Base-by-base conservation (phyloP, 2,888 invertebrate genomes). In the Schizaphis graminum region DNA sequence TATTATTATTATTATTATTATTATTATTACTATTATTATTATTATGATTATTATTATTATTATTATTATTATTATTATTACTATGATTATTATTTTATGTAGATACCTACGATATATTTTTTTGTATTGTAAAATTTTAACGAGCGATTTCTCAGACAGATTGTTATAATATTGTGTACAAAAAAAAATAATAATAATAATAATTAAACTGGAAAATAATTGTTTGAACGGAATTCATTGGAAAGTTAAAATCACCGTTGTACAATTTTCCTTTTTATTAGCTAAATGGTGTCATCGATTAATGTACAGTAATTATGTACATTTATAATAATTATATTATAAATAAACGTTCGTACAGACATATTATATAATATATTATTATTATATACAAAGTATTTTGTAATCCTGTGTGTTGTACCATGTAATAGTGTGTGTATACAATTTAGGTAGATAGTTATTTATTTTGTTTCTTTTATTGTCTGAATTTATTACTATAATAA, bases 71-170 rank as follows among this genome's bases (percentile, higher is more conserved):
- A 44, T 44, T 44, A 44, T 44, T 44, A 44, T 44, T 84, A 86
- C 35, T 86, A 61, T 16, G 13, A n/a, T 47, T 86, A 57, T 91
- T 86, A 57, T 86, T 91, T 47, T 77, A 41, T 89, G 88, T 92
- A 67, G 61, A 97, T 96, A 44, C 41, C 41, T 44, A 95, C 97
- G n/a, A 41, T 67, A 35, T 87, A 35, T 88, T 87, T 67, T 88
- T 67, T 67, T 77, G 49, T 89, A 28, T 67, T 90, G n/a, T 90
- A 67, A 49, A 53, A 88, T 53, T 53, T 41, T 35, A 41, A 77
- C 28, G 47, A 47, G 1, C 47, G 24, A 86, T 57, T 35, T 53
- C 49, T 53, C 77, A 88, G 49, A 88, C 67, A 41, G 41, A 77
- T 92, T 92, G 92, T 92, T 92, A 88, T 24, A 41, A 49, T 86